A percentile compares a stretch with the other conserved stretches of the same genome.
Evolutionary conservation across 2,113 vertebrate genomes (phyloP).

Genomic region (Lethenteron reissneri): DNA sequence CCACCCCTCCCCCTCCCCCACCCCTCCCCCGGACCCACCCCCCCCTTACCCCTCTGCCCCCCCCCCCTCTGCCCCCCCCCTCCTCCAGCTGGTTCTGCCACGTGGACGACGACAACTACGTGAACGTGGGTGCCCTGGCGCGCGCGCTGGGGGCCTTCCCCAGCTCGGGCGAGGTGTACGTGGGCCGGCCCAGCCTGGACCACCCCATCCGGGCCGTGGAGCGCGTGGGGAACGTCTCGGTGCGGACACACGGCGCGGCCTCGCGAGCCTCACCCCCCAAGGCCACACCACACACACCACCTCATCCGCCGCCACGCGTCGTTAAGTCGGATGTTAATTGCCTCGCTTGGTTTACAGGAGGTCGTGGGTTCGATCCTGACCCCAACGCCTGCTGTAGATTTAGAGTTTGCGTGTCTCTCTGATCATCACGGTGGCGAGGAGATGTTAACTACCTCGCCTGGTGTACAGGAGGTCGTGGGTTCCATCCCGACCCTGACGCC

Average conservation of each 20-base stretch:
- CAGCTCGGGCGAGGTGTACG: constrained; percentile 29
- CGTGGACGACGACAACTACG: constrained; percentile 71
- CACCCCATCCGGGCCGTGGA: constrained; percentile 47
- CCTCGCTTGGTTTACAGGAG: neutral
- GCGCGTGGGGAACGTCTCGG: constrained; percentile 27
- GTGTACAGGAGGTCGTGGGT: too few species aligned
- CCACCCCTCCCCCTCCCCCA: too few species aligned
- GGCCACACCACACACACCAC: neutral
- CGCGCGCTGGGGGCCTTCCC: constrained; percentile 35
- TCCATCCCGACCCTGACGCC: too few species aligned
- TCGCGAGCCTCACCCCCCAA: neutral
- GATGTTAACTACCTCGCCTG: too few species aligned
- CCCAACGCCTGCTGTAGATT: too few species aligned
- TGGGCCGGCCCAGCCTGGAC: constrained; percentile 66
- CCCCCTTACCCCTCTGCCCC: too few species aligned
- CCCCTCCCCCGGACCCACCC: too few species aligned
- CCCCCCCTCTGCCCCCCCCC: rapidly evolving
- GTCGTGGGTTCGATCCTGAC: too few species aligned
- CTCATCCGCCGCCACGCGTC: neutral
- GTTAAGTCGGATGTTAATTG: neutral
- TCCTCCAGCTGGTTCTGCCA: constrained; percentile 60
- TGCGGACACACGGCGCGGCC: neutral
- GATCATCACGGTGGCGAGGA: too few species aligned
- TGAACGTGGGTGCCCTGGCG: constrained; percentile 40
- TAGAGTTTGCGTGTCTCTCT: too few species aligned